Evolutionary conservation across 2,797 vertebrate species (phyloP).

Genomic region (Urocyon cinereoargenteus): DNA sequence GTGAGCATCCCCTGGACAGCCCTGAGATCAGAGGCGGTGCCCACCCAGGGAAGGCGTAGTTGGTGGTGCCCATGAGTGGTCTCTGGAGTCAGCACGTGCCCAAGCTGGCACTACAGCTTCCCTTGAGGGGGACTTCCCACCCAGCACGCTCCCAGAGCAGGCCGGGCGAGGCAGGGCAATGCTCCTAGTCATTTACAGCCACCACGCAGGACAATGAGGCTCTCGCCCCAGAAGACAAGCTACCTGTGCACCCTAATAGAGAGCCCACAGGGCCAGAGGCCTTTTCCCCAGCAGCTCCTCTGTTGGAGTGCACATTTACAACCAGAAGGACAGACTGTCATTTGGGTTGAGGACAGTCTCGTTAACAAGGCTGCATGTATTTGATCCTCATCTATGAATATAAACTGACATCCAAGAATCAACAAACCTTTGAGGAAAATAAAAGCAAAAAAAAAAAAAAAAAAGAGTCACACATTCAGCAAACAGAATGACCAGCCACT

Average conservation of each 20-base stretch:
- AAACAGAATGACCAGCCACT: background rate
- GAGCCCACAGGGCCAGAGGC: background rate
- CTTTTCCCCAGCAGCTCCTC: background rate
- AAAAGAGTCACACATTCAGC: background rate
- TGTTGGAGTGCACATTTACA: fast-evolving
- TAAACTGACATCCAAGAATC: background rate
- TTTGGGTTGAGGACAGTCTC: background rate
- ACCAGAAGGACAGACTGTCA: background rate
- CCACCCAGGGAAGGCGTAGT: background rate
- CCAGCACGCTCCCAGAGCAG: background rate
- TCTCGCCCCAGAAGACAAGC: background rate
- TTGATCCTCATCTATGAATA: background rate
- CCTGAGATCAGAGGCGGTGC: background rate
- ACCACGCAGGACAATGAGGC: background rate
- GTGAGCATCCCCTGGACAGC: fast-evolving
- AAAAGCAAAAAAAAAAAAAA: background rate
- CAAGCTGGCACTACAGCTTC: background rate
- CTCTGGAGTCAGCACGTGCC: background rate
- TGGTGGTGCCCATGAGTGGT: fast-evolving
- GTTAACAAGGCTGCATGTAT: background rate
- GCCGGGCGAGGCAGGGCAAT: too few species aligned
- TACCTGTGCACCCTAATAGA: background rate
- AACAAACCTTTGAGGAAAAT: background rate
- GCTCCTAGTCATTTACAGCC: background rate
- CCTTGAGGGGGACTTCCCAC: background rate